Evolutionary conservation across 1,140 invertebrate genomes (phyloP), one percentile per base, ranked within the genome.

Genomic region (Hirudo medicinalis): DNA sequence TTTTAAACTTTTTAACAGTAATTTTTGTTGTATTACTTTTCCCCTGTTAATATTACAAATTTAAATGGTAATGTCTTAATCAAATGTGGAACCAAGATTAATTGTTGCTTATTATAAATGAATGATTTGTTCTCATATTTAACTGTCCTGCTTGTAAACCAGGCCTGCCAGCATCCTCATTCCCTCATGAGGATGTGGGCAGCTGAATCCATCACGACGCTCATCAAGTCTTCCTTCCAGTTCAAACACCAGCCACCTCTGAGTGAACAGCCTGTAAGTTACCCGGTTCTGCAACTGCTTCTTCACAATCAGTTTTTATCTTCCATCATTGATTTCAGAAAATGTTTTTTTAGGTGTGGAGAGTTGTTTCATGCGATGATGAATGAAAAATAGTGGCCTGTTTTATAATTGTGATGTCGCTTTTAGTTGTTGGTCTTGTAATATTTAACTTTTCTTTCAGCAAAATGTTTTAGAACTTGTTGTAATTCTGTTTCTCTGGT

Each of bases 111-210:
- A 36, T 36, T 36, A 36, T 36, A 36, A 36, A 36, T 36, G 32
- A 36, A 2, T 36, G 32, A 36, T 36, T 2, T 36, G n/a, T n/a
- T n/a, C n/a, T n/a, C n/a, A n/a, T n/a, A n/a, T 49, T 49, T 15
- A 15, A 49, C 9, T 49, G 43, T 49, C 43, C 32, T 36, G 2
- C 32, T 63, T 63, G 6, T 2, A 8, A 5, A 49, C 15, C 29
- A 85, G 83, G 81, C 85, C 40, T 97, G 94, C 79, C 90, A 92
- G 78, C 94, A 98, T 85, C 91, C 94, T 0, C 92, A 97, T 77
- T 89, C 91, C 71, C 85, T 90, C 72, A 93, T 98, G 90, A 85
- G 95, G 49, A 92, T 94, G 82, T 98, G 94, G 94, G 94, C 94
- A 9, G 92, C 95, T 0, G 92, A 97, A 83, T 93, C 94, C 2